These are phyloP conservation scores for Microcebus murinus DNA, from an alignment of 2,113 vertebrate species.

Conservation along the genomic window DNA sequence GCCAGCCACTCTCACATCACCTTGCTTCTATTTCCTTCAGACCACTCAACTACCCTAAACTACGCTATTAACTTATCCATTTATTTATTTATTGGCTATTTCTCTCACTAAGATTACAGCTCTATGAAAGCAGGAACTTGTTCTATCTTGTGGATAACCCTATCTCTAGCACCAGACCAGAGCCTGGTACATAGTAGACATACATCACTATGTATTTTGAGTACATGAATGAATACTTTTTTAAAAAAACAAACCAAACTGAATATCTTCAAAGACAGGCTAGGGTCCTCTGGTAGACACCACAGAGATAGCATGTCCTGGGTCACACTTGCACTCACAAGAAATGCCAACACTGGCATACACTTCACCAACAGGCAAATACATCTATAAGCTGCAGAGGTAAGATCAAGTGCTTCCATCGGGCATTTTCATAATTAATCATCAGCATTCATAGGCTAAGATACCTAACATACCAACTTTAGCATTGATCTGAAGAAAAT, in stretches of 20 bases:
- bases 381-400: neutral
- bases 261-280: neutral
- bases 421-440: constrained; percentile 55
- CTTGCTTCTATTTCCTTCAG: neutral
- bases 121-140: neutral
- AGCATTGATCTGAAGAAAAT: constrained; percentile 66
- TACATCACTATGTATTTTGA: neutral
- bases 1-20: neutral
- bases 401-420: neutral
- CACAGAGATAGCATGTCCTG: neutral
- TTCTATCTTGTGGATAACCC: neutral
- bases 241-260: neutral
- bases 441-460: neutral
- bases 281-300: neutral
- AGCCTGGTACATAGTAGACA: neutral
- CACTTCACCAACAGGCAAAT: neutral
- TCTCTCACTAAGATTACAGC: constrained; percentile 10
- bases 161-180: neutral
- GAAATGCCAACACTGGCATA: neutral
- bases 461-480: constrained; percentile 45
- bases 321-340: neutral
- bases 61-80: neutral
- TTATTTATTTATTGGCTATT: neutral
- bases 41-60: neutral
- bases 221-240: neutral